Conservation (phyloP, 2,797 vertebrate species). For the Sardinella longiceps region DNA sequence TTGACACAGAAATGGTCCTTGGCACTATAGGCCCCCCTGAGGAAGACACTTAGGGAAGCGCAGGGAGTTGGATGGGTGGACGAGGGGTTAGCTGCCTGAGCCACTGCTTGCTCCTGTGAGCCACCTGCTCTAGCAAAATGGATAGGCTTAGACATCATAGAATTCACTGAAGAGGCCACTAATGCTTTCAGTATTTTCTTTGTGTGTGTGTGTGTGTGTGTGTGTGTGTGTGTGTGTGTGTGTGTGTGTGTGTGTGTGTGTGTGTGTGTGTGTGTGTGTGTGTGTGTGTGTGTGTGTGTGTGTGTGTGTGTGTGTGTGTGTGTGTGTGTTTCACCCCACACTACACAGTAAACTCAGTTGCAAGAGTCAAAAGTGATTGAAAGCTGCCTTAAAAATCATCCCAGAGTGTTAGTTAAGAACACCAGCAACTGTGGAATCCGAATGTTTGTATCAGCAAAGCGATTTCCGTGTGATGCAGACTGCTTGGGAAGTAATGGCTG, state of each 20-base stretch:
- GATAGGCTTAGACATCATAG: slow-evolving; percentile 27
- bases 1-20: not conserved
- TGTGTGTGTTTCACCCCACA: slow-evolving; percentile 48
- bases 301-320: slow-evolving; percentile 41
- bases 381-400: slow-evolving; percentile 37
- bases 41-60: slow-evolving; percentile 11
- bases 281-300: slow-evolving; percentile 11
- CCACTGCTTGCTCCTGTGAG: not conserved
- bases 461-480: not conserved
- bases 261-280: slow-evolving; percentile 30
- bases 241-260: slow-evolving; percentile 25
- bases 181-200: slow-evolving; percentile 21
- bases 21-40: not conserved
- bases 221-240: slow-evolving; percentile 21
- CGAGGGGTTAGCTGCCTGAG: not conserved
- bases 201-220: not conserved
- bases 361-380: slow-evolving; percentile 39
- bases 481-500: not conserved
- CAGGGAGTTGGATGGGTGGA: not conserved
- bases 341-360: slow-evolving; percentile 35
- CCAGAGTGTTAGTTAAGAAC: slow-evolving; percentile 38
- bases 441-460: slow-evolving; percentile 30
- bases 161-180: slow-evolving; percentile 20
- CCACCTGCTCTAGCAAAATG: slow-evolving; percentile 28
- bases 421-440: slow-evolving; percentile 46